Base-by-base conservation (phyloP, 2,113 vertebrate genomes). In the Cyphotilapia sp. region DNA sequence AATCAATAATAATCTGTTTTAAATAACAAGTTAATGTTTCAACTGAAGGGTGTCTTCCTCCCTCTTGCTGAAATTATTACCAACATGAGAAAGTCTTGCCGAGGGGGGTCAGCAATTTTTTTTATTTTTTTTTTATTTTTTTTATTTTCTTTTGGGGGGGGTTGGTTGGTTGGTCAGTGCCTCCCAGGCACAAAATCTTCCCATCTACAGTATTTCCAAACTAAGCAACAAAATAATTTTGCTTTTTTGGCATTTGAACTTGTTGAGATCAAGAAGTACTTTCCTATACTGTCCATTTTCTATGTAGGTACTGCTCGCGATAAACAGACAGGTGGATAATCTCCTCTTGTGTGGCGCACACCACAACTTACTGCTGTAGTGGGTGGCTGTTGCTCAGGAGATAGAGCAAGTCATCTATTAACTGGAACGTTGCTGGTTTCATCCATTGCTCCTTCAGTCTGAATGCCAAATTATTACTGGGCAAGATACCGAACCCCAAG, bases 141-240 rank as follows among this genome's bases (percentile, higher is more conserved):
- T 19, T 17, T 19, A 4, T 17, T 19, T 8, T 1, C 0, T 4
- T 54, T 3, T 2, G 4, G 7, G 45, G 16, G 14, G 14, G 4
- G 3, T 17, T 7, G 17, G 9, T n/a, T n/a, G 49, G 49, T 22
- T 16, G 5, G 29, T 17, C 16, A 61, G 29, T 19, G 8, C 57
- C 57, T 9, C 29, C 29, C 66, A 4, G 38, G 66, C 8, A 24
- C n/a, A 24, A 42, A 71, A 2, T 6, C 38, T 24, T 42, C 38
- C 66, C n/a, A 42, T 71, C 12, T 74, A 45, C 66, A 16, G 22
- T 45, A 17, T 74, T 45, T 74, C 40, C 0, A 1, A 27, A 45
- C 40, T 74, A 45, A 17, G 14, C 22, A 29, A 47, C 22, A 47
- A 47, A 2, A 45, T 45, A 4, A 29, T 17, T 74, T 45, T 10